Percentiles rank a stretch among this genome's conserved stretches.
Evolutionary conservation across 2,797 vertebrate genomes (phyloP).

Genomic region (Chrysocyon brachyurus): DNA sequence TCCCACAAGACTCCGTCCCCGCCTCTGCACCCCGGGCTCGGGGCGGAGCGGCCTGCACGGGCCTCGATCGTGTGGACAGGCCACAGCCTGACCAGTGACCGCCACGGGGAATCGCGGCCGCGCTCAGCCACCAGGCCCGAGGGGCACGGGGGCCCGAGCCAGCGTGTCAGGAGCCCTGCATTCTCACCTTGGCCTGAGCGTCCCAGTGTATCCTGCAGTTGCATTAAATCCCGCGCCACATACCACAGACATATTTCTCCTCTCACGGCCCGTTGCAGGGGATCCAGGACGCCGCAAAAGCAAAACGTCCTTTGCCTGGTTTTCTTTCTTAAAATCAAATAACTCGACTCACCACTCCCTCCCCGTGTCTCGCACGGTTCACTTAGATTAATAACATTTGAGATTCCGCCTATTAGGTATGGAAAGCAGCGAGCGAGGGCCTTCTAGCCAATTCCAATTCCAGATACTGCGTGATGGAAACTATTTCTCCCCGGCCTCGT

Average conservation of each 20-base stretch:
- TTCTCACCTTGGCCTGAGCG: conserved; percentile 82
- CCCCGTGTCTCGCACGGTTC: conserved; percentile 82
- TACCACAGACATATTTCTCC: conserved; percentile 77
- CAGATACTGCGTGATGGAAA: conserved; percentile 80
- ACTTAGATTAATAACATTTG: conserved; percentile 86
- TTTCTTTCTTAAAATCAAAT: conserved; percentile 82
- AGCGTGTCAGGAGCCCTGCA: conserved; percentile 64
- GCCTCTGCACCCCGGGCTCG: too few species aligned
- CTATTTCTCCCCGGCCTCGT: conserved; percentile 76
- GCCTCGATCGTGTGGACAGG: not conserved
- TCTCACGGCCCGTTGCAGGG: conserved; percentile 75
- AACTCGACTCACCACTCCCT: conserved; percentile 63
- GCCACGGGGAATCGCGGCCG: too few species aligned
- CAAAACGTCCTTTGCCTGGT: conserved; percentile 70
- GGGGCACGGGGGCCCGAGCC: conserved; percentile 65
- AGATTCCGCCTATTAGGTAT: conserved; percentile 77
- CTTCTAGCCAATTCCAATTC: conserved; percentile 77
- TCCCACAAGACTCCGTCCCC: not conserved
- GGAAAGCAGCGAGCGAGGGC: not conserved
- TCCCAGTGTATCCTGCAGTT: conserved; percentile 82
- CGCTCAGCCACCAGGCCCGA: conserved; percentile 58
- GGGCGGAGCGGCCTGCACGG: not conserved
- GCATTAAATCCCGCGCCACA: conserved; percentile 75
- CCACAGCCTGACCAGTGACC: conserved; percentile 74
- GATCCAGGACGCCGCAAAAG: conserved; percentile 66